Evolutionary conservation across 2,113 vertebrate genomes (phyloP), one percentile per base, ranked within the genome.

Genomic region (Rhinoptilus africanus): DNA sequence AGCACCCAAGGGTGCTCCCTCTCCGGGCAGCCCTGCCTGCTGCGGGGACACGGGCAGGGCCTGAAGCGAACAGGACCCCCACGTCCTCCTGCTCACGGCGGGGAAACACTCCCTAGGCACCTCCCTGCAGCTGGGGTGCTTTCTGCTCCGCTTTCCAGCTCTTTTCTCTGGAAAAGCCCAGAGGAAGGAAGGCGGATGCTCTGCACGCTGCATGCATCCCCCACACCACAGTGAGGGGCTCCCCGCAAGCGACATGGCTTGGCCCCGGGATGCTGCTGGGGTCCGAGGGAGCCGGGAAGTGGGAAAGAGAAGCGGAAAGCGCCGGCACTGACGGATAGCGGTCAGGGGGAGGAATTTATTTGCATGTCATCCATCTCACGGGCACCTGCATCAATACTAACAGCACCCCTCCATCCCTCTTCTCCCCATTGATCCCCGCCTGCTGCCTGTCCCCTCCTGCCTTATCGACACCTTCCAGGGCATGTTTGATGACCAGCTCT

Each of bases 251-350:
- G n/a, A 34, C 0, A 6, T 0, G 9, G 63, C 67, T 80, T 67
- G 4, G 0, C 26, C 72, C 32, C 2, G 0, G 51, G 60, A 12
- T 11, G 28, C n/a, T 69, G 51, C 64, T 18, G 53, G 51, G 56
- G 6, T 7, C 75, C 1, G 1, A 69, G 16, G 50, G 51, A 88
- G 57, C 48, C 0, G 1, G 54, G 60, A 39, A 76, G 67, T 3
- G 9, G 47, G 39, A 75, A 63, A 14, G 84, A 60, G 76, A 57
- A 34, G 54, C 6, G 1, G 78, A 21, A 89, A 27, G 43, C 45
- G 48, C 28, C 0, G 0, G 53, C 3, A 3, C 47, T 41, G 81
- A 87, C 0, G 0, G 89, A 90, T 2, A 54, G 62, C 0, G 3
- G 53, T 8, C 7, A 3, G 51, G 39, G 34, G 22, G 19, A 32